Base-by-base conservation (phyloP, 1,140 invertebrate genomes). In the Pissodes strobi region DNA sequence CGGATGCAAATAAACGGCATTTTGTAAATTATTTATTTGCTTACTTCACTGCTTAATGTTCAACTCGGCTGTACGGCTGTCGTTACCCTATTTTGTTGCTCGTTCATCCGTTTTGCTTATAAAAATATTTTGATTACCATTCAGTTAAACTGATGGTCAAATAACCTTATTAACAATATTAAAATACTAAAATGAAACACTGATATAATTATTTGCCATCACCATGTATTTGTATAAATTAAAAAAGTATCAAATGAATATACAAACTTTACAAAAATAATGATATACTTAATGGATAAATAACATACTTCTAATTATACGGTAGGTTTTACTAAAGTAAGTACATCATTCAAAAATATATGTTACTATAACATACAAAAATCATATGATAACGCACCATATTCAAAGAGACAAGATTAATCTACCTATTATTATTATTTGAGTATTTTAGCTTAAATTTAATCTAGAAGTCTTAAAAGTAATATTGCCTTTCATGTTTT, bases 311-410 rank as follows among this genome's bases (percentile, higher is more conserved):
- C n/a, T 46, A 30, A 43, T 12, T 23, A 12, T n/a, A 46, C 5
- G 17, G 27, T 46, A 18, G 12, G 30, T 19, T 58, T 59, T 59
- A 46, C 49, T 43, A 21, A 12, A 13, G 48, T 53, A 62, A 62
- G 52, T 49, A 62, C 59, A 62, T 62, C 18, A 62, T 53, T 45
- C 34, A 30, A 30, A 53, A 30, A 56, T 39, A 61, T 61, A 64
- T 64, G 61, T 64, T 64, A 64, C 45, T 64, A 56, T 64, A 64
- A 64, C 61, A 64, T 64, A 64, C 61, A 48, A 22, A 55, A 48
- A 56, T 34, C 48, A 64, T 56, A 56, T 62, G 43, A 62, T 52
- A 64, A 64, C 41, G 51, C 61, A 64, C 61, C 61, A 64, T 64
- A 64, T 56, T 19, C n/a, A 13, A 8, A 43, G 23, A 55, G 38